Evolutionary conservation across 2,888 invertebrate genomes (phyloP).

Genomic region (Diaprepes abbreviatus): DNA sequence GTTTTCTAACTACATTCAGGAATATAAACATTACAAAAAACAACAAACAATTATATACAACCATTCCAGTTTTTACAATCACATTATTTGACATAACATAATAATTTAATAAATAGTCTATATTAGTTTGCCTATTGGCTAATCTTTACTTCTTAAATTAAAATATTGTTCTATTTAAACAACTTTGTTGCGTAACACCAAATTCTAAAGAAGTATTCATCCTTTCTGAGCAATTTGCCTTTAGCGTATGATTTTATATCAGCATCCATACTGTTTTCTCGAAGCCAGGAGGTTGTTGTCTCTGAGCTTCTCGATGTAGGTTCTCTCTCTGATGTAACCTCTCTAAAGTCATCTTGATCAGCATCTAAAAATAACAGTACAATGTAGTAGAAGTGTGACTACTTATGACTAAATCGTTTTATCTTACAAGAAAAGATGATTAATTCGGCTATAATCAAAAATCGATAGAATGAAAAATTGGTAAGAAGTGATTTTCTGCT

Average conservation of each 20-base stretch:
- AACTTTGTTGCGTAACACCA: conserved; percentile 90
- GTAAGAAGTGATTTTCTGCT: too few species aligned
- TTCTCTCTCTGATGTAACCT: conserved; percentile 75
- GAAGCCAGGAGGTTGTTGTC: conserved; percentile 93
- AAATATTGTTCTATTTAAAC: conserved; percentile 74
- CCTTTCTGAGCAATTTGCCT: conserved; percentile 84
- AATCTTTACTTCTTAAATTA: neutral
- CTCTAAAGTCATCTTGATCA: conserved; percentile 75
- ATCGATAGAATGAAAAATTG: too few species aligned
- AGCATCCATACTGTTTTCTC: conserved; percentile 94
- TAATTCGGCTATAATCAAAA: too few species aligned
- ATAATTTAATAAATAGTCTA: conserved; percentile 11
- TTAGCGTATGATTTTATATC: conserved; percentile 93
- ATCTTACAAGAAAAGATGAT: too few species aligned
- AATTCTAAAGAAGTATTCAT: conserved; percentile 96
- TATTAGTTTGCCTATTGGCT: neutral
- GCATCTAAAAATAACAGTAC: conserved; percentile 61
- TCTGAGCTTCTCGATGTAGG: conserved; percentile 93
- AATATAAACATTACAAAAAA: conserved; percentile 24
- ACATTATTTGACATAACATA: conserved; percentile 4
- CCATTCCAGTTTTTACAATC: conserved; percentile 14
- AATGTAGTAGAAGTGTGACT: too few species aligned
- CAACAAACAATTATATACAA: conserved; percentile 24
- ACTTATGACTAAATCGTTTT: too few species aligned
- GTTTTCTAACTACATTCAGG: conserved; percentile 20